Percentiles rank a stretch among this genome's conserved stretches.
Conservation (phyloP, 2,888 invertebrate genomes). For the Lymantria dispar region DNA sequence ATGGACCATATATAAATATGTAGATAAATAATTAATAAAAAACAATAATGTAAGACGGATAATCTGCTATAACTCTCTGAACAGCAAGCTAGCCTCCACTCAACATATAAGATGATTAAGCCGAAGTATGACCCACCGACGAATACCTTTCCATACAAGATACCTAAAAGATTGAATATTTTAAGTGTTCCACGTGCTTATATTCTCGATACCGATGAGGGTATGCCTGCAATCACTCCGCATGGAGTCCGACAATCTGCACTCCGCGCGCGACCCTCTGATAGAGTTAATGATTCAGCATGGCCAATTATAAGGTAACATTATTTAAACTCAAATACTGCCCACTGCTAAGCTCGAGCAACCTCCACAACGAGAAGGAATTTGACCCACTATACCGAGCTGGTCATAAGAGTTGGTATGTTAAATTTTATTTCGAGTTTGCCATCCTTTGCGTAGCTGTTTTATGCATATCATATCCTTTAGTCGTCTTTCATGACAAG, state of each 20-base stretch:
- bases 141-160: constrained; percentile 53
- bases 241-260: constrained; percentile 59
- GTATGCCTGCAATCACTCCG: constrained; percentile 51
- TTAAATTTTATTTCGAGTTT: no score
- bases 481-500: no score
- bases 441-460: no score
- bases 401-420: no score
- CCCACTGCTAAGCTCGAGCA: no score
- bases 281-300: constrained; percentile 59
- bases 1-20: constrained; percentile 1
- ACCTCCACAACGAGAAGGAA: no score
- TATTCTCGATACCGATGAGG: constrained; percentile 46
- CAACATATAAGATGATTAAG: constrained; percentile 49
- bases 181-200: constrained; percentile 54
- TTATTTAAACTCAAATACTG: no score
- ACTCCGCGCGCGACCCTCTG: constrained; percentile 39
- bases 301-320: constrained; percentile 68
- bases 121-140: constrained; percentile 55
- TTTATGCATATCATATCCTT: no score
- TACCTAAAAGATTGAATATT: constrained; percentile 50
- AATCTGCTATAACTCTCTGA: constrained; percentile 1
- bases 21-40: neutral
- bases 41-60: neutral
- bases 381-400: no score
- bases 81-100: constrained; percentile 1